phyloP scores from a whole-genome alignment of 2,888 invertebrate species.

The Petrolisthes manimaculis region DNA sequence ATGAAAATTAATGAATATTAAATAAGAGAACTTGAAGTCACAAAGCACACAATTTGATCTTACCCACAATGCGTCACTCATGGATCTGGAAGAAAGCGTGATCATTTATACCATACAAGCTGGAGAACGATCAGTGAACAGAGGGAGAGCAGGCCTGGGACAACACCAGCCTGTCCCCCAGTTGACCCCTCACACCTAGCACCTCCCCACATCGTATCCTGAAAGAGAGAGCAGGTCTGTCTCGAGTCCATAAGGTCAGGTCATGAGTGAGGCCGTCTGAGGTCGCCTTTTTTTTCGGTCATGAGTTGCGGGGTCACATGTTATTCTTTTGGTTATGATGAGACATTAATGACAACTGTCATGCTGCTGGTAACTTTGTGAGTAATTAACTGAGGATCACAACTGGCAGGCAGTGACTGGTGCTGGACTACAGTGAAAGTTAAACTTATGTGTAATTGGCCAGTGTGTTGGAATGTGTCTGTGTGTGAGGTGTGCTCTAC shows the following conservation, averaged over 20 bases:
- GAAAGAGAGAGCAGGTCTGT: conserved; percentile 46
- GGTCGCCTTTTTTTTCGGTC: not conserved
- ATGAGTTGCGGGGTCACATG: not conserved
- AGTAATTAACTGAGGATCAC: not conserved
- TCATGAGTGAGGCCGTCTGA: conserved; percentile 6
- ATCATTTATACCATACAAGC: conserved; percentile 60
- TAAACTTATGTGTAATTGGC: not conserved
- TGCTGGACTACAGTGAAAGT: not conserved
- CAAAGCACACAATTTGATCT: conserved; percentile 27
- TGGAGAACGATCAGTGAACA: conserved; percentile 60
- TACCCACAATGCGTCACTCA: conserved; percentile 36
- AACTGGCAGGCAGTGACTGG: not conserved
- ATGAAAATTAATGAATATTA: not conserved
- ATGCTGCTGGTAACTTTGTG: not conserved
- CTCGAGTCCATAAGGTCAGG: conserved; percentile 37
- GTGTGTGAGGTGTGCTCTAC: conserved; percentile 3
- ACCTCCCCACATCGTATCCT: conserved; percentile 43
- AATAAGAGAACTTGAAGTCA: not conserved
- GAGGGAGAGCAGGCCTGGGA: conserved; percentile 49
- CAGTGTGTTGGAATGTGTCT: not conserved
- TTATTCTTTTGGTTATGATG: conserved; percentile 7
- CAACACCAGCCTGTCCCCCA: conserved; percentile 39
- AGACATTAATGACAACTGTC: not conserved
- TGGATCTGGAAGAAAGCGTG: conserved; percentile 54
- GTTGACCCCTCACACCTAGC: conserved; percentile 40